Percentiles rank a stretch among this genome's conserved stretches.
phyloP scores from a whole-genome alignment of 1,140 invertebrate genomes.

The Rhopalosiphum padi region DNA sequence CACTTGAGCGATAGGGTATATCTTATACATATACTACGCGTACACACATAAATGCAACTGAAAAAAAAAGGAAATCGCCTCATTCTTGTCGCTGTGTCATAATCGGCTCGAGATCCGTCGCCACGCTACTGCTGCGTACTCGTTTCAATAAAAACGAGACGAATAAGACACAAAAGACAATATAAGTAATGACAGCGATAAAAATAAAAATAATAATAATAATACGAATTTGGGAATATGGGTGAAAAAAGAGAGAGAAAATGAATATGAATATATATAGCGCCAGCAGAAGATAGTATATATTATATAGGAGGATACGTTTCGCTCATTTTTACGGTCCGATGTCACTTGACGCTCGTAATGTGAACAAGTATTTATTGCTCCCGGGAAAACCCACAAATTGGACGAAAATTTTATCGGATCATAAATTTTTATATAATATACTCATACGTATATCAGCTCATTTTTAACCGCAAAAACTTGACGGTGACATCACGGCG shows the following conservation, averaged over 20 bases:
- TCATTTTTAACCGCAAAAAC: not conserved
- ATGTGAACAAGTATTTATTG: conserved; percentile 43
- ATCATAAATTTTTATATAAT: conserved; percentile 12
- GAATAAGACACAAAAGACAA: conserved; percentile 2
- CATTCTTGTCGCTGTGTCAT: conserved; percentile 31
- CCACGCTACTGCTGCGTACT: not conserved
- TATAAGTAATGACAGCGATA: conserved; percentile 9
- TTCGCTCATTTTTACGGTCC: conserved; percentile 24
- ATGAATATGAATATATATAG: not conserved
- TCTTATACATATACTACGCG: not conserved
- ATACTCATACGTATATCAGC: not conserved
- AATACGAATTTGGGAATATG: not conserved
- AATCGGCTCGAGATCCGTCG: not conserved
- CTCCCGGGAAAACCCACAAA: not conserved
- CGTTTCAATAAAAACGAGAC: conserved; percentile 29
- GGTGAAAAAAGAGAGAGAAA: not conserved
- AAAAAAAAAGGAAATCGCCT: conserved; percentile 8
- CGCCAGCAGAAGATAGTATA: not conserved
- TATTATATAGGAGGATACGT: not conserved
- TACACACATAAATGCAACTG: not conserved
- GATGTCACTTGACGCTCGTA: conserved; percentile 31
- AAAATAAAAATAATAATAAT: conserved; percentile 10
- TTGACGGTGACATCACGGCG: not conserved
- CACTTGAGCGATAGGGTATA: conserved; percentile 5
- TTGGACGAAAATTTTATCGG: conserved; percentile 23